Base-by-base conservation (phyloP, 2,888 invertebrate species). In the Ypsolopha sequella region DNA sequence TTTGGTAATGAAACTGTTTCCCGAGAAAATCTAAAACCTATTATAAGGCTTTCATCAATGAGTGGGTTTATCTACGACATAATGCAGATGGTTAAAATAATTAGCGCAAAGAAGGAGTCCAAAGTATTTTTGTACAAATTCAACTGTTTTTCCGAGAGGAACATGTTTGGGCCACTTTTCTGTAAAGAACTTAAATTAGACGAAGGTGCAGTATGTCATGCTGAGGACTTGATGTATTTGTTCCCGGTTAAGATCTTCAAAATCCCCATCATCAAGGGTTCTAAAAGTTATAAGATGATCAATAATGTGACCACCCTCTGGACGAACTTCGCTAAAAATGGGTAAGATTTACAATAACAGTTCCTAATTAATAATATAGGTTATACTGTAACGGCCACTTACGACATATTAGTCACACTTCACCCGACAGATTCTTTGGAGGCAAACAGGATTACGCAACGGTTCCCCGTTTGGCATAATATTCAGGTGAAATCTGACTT, bases 241-340 rank as follows among this genome's bases (percentile, higher is more conserved):
- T 79, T 76, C 24, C 64, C 68, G 6, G 36, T 52, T 13, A 10
- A 33, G 0, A 62, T 64, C 51, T 9, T 58, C 1, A 11, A 60
- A 0, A 54, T 55, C 2, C 55, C 63, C 3, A 63, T 64, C 49
- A 56, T 65, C 14, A 59, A 56, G 35, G 56, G 60, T 7, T 66
- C 74, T 0, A 60, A 64, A 1, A 59, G 60, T 6, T 73, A 68
- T 45, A 58, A 66, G 51, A 56, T 71, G 53, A 69, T 81, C 9
- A 60, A 76, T 0, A 67, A 56, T 47, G 58, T 74, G 0, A 71
- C 70, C 0, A 73, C 56, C 10, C 58, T 81, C 10, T 81, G 76
- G 77, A 77, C 80, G 0, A 77, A 80, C 53, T 80, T 80, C 48
- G 80, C 78, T 0, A 80, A 77, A 62, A 68, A 58, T 51, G 78